These are phyloP conservation scores for Volucella inanis DNA, from an alignment of 2,888 invertebrate genomes.

Conservation along the genomic window DNA sequence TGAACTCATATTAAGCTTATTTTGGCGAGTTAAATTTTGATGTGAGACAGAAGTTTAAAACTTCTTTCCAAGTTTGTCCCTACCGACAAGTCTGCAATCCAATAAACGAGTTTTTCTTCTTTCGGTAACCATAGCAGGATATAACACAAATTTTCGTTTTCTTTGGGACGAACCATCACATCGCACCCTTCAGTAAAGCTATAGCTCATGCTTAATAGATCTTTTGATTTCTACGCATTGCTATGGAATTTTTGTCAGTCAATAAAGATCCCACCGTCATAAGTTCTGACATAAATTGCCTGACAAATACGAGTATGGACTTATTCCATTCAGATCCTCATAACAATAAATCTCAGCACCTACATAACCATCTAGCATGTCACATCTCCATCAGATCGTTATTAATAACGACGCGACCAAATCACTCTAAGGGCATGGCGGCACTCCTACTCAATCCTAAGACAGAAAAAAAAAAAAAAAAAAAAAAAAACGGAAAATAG, in stretches of 20 bases:
- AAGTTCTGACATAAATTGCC: slow-evolving; percentile 22
- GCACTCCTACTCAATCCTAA: slow-evolving; percentile 53
- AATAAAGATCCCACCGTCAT: neutral
- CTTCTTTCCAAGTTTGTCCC: too few species aligned
- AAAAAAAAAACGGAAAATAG: neutral
- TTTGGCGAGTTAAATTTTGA: too few species aligned
- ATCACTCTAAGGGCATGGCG: slow-evolving; percentile 1
- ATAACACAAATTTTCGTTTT: too few species aligned
- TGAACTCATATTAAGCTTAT: too few species aligned
- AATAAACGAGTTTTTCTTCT: too few species aligned
- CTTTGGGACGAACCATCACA: too few species aligned
- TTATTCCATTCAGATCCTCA: neutral
- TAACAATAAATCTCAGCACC: slow-evolving; percentile 45
- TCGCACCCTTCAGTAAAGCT: neutral
- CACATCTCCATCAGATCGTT: slow-evolving; percentile 47
- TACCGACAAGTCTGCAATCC: too few species aligned
- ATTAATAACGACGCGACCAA: slow-evolving; percentile 31
- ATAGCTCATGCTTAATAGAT: neutral
- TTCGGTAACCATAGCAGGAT: too few species aligned
- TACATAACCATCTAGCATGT: slow-evolving; percentile 6
- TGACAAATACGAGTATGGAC: slow-evolving; percentile 1
- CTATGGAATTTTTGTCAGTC: neutral
- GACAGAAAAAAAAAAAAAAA: neutral
- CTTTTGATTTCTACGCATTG: neutral
- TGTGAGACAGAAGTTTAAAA: too few species aligned